These are phyloP conservation scores for Leptocoma aspasia DNA, from an alignment of 2,113 vertebrate genomes.

Conservation along the genomic window DNA sequence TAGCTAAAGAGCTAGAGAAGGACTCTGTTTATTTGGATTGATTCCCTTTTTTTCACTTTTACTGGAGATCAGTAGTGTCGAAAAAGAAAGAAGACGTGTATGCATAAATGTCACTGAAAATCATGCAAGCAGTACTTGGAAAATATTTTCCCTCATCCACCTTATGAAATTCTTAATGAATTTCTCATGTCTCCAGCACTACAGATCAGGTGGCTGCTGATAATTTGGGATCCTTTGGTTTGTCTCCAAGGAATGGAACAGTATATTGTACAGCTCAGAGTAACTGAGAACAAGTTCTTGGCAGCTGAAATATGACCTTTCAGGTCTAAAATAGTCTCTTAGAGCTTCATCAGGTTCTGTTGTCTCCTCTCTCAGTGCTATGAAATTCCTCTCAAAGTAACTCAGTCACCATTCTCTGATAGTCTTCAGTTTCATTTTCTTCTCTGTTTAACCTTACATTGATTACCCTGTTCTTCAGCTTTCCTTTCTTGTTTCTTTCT, in stretches of 20 bases:
- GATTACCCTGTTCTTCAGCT: background rate
- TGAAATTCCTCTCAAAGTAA: background rate
- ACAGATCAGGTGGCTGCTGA: background rate
- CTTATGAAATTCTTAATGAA: background rate
- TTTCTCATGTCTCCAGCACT: background rate
- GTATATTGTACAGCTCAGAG: background rate
- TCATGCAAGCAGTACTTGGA: background rate
- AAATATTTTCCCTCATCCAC: background rate
- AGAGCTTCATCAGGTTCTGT: background rate
- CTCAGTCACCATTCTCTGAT: background rate
- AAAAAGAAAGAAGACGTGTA: background rate
- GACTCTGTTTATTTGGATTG: background rate
- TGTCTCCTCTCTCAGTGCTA: background rate
- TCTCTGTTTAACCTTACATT: background rate
- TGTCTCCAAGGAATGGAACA: background rate
- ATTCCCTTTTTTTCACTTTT: background rate
- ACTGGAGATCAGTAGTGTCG: background rate
- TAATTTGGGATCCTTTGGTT: background rate
- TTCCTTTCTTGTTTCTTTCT: background rate
- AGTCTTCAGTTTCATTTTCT: background rate
- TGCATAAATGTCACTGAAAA: background rate
- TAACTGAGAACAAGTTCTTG: background rate
- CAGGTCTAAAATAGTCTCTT: background rate
- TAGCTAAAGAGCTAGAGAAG: background rate
- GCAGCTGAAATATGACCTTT: background rate